Conservation (phyloP, 64 coral and sea anemone species). For the Dendrophyllia cribrosa region DNA sequence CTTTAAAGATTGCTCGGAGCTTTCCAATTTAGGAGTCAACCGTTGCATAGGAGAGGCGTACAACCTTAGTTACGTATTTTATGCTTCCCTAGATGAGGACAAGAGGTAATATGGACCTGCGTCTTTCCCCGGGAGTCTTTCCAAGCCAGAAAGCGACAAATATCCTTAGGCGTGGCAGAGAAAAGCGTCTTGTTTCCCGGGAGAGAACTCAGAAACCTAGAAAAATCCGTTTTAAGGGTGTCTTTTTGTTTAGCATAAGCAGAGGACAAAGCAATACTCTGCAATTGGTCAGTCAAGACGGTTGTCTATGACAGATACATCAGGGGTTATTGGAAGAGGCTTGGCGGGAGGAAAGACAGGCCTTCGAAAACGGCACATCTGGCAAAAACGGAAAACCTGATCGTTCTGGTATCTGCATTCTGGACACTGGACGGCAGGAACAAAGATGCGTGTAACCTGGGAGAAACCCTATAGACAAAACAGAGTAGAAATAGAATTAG, state of each 20-base stretch:
- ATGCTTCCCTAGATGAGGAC: background rate
- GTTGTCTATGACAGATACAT: background rate
- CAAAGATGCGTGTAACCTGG: background rate
- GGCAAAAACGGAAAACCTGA: constrained; percentile 41
- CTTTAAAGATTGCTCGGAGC: constrained; percentile 24
- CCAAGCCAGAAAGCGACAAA: constrained; percentile 61
- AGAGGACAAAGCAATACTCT: background rate
- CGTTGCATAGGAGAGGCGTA: constrained; percentile 1
- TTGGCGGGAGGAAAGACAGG: background rate
- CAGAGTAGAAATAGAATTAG: too few species aligned
- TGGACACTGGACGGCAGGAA: constrained; percentile 16
- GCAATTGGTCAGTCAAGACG: constrained; percentile 1
- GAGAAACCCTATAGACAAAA: constrained; percentile 17
- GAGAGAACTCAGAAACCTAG: constrained; percentile 8
- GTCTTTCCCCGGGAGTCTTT: constrained; percentile 49
- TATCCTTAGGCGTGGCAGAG: constrained; percentile 9
- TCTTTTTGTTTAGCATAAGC: constrained; percentile 40
- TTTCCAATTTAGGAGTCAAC: constrained; percentile 59
- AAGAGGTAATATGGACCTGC: constrained; percentile 9
- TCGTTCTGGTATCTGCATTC: constrained; percentile 34
- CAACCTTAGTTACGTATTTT: background rate
- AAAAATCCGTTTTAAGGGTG: background rate
- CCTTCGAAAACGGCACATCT: constrained; percentile 9
- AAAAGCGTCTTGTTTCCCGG: background rate
- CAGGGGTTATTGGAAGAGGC: background rate